Percentiles rank a stretch among this genome's conserved stretches.
Evolutionary conservation across 1,140 invertebrate species (phyloP).

Genomic region (Formica selysi): DNA sequence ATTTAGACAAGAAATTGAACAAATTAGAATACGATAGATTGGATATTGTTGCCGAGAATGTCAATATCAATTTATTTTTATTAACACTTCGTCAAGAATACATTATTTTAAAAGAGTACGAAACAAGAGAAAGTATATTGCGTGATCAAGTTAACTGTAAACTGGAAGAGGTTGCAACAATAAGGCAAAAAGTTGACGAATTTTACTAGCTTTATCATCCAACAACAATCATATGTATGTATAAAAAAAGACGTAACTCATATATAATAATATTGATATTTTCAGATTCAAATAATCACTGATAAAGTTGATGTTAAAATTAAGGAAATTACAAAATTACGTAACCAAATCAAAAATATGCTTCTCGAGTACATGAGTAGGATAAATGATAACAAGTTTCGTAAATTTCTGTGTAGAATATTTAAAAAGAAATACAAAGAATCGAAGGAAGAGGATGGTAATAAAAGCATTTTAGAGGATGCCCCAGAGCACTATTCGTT

Average conservation of each 20-base stretch:
- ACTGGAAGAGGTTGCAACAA: conserved; percentile 75
- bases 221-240: not conserved
- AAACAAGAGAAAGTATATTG: conserved; percentile 90
- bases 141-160: conserved; percentile 84
- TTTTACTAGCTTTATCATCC: not conserved
- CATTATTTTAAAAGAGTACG: conserved; percentile 91
- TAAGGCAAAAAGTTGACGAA: conserved; percentile 48
- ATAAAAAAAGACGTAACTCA: not conserved
- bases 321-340: conserved; percentile 80
- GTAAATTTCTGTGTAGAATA: conserved; percentile 91
- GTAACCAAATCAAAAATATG: conserved; percentile 87
- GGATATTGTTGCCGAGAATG: conserved; percentile 88
- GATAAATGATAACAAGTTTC: conserved; percentile 91
- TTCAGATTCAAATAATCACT: conserved; percentile 12
- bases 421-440: conserved; percentile 92
- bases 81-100: conserved; percentile 93
- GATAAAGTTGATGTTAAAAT: conserved; percentile 72
- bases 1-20: conserved; percentile 90
- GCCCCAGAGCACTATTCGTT: not conserved
- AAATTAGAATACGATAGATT: conserved; percentile 89
- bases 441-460: conserved; percentile 85
- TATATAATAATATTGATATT: not conserved
- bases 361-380: conserved; percentile 87
- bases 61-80: conserved; percentile 89
- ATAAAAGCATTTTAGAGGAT: conserved; percentile 39